These are phyloP conservation scores for Centropristis striata DNA, from an alignment of 2,113 vertebrate genomes.

Conservation along the genomic window DNA sequence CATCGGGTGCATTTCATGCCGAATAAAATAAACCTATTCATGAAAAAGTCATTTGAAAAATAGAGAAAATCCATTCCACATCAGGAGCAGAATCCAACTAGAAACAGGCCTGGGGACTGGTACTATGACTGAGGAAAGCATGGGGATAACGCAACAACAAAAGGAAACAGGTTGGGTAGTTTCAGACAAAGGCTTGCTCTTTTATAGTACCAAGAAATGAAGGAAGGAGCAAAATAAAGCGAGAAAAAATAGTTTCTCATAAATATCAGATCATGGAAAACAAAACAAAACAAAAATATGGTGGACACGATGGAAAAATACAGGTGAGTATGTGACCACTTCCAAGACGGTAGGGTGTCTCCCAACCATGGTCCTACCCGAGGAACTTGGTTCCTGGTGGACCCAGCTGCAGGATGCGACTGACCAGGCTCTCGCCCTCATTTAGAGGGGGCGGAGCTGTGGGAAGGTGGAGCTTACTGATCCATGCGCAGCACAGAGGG, in stretches of 20 bases:
- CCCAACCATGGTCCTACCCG: conserved; percentile 92
- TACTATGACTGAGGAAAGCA: conserved; percentile 14
- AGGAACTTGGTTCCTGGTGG: conserved; percentile 99
- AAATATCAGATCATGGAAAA: conserved; percentile 13
- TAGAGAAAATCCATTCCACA: conserved; percentile 27
- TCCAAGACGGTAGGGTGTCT: conserved; percentile 47
- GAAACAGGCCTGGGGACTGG: conserved; percentile 15
- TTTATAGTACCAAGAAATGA: conserved; percentile 8
- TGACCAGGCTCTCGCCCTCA: conserved; percentile 99
- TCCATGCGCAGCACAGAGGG: conserved; percentile 94
- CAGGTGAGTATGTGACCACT: conserved; percentile 41
- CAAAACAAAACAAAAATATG: not conserved
- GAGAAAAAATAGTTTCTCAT: not conserved
- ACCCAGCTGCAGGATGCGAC: conserved; percentile 99
- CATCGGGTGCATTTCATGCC: conserved; percentile 40
- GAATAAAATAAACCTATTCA: not conserved
- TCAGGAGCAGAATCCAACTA: conserved; percentile 31
- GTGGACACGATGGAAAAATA: conserved; percentile 32
- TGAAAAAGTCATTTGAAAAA: conserved; percentile 21
- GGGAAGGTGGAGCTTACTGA: conserved; percentile 99
- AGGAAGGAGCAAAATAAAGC: not conserved
- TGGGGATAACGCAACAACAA: conserved; percentile 22
- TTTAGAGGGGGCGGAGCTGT: conserved; percentile 99
- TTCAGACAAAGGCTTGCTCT: not conserved
- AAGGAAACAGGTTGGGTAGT: not conserved